Evolutionary conservation across 2,888 invertebrate genomes (phyloP), one percentile per base, ranked within the genome.

Genomic region (Ichneumon xanthorius): DNA sequence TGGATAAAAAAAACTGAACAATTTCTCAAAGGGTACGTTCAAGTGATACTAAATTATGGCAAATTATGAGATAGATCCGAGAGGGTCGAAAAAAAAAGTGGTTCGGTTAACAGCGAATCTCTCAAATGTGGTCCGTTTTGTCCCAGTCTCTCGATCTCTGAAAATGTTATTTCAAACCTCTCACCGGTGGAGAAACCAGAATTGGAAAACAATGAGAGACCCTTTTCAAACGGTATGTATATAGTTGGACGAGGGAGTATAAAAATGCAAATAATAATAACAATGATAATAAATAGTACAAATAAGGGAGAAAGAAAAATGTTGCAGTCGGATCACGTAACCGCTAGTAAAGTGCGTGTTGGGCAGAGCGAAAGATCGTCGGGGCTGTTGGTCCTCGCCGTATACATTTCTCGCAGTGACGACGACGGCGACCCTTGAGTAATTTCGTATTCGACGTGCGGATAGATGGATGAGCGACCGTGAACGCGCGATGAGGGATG

Each of bases 391-490:
- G 33, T 63, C 61, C n/a, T n/a, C 61, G 33, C 6, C 16, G 26
- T 33, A 63, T 33, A 40, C 40, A 63, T 33, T 63, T 33, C 33
- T 63, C 30, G 6, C 61, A 14, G 63, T 53, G 37, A 65, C 19
- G 14, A 19, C 76, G 50, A 65, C 19, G 14, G 11, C 65, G 75
- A 48, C 65, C 19, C 53, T 19, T 50, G 37, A 9, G 65, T 37
- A 67, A 77, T 77, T 67, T 77, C 33, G 77, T 55, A 77, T 77
- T 67, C 77, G 77, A 55, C 77, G 55, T 77, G 67, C 67, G 77
- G 50, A 37, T 50, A 26, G 40, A 55, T 40, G 40, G 67, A 50
- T 33, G 37, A 53, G 67, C 77, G 53, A 26, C 37, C 40, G 55
- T 40, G 50, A 53, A 76, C 33, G 55, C 53, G 16, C 22, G 33